phyloP scores from a whole-genome alignment of 2,888 invertebrate genomes.

The Tinea trinotella region DNA sequence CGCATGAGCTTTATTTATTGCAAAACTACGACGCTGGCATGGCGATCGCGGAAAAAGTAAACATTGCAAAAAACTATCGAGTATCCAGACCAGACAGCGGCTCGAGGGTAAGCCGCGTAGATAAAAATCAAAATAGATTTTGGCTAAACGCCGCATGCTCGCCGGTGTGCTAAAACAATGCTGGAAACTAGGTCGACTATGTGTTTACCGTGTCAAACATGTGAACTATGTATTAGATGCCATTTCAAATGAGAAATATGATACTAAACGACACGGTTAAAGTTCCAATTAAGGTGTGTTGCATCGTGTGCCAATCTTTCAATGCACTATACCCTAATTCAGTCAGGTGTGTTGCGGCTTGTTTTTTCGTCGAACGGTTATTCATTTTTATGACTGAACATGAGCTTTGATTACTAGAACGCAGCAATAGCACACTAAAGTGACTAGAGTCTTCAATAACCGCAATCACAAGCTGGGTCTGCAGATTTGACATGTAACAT shows the following conservation, averaged over 20 bases:
- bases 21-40: constrained; percentile 1
- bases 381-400: no score
- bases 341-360: no score
- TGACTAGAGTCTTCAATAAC: no score
- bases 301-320: background rate
- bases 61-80: constrained; percentile 57
- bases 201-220: constrained; percentile 57
- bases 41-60: constrained; percentile 30
- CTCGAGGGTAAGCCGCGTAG: constrained; percentile 46
- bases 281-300: background rate
- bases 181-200: constrained; percentile 63
- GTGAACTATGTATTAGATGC: constrained; percentile 20
- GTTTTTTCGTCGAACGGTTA: no score
- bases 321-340: background rate
- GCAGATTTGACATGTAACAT: no score
- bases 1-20: background rate
- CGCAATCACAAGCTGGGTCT: no score
- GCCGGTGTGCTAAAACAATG: constrained; percentile 49
- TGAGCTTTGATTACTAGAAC: no score
- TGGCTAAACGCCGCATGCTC: constrained; percentile 59
- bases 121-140: constrained; percentile 64
- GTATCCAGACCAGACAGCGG: constrained; percentile 38
- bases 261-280: background rate
- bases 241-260: constrained; percentile 31
- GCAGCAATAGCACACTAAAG: no score